These are phyloP conservation scores for Chionodraco myersi DNA, from an alignment of 2,113 vertebrate genomes.

Conservation along the genomic window DNA sequence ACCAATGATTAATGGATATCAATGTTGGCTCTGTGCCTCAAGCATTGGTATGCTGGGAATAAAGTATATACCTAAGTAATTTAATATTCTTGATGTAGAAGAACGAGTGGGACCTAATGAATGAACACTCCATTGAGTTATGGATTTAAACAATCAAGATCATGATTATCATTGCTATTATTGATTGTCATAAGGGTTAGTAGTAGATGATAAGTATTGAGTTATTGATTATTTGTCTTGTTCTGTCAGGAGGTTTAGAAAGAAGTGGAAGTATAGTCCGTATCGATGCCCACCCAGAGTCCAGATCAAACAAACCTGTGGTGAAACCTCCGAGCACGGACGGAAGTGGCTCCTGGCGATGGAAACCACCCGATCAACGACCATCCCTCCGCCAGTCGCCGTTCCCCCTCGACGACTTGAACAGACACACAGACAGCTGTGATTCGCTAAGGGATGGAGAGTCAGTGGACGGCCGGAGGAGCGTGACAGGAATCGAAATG, in stretches of 20 bases:
- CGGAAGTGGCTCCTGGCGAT: constrained; percentile 95
- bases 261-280: constrained; percentile 87
- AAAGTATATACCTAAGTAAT: no score
- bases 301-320: constrained; percentile 85
- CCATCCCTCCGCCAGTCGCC: constrained; percentile 88
- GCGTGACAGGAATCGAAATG: constrained; percentile 70
- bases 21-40: neutral
- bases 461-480: constrained; percentile 88
- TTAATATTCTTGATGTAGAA: neutral
- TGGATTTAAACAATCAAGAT: neutral
- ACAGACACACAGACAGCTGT: constrained; percentile 91
- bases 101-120: neutral
- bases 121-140: neutral
- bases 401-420: constrained; percentile 91
- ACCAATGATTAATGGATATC: neutral
- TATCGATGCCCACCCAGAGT: constrained; percentile 93
- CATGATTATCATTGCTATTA: neutral
- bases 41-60: neutral
- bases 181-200: neutral
- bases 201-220: neutral
- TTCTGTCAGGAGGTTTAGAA: constrained; percentile 64
- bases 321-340: constrained; percentile 92
- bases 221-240: constrained; percentile 1
- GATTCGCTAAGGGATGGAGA: constrained; percentile 90
- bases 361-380: constrained; percentile 91